phyloP scores from a whole-genome alignment of 2,113 vertebrate genomes.

The Podarcis raffonei region DNA sequence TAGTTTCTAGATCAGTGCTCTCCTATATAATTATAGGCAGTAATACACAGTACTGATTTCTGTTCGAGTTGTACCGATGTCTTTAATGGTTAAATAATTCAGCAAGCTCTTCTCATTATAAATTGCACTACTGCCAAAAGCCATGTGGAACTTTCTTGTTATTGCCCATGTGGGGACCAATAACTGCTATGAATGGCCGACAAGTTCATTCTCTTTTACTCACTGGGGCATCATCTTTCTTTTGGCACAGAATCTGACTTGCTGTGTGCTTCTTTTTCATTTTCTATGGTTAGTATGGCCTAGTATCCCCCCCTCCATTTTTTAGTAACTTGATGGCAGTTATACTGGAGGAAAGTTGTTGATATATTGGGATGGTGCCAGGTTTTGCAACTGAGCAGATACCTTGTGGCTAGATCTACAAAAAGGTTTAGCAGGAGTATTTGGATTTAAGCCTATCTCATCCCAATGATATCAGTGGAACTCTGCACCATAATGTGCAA shows the following conservation, averaged over 20 bases:
- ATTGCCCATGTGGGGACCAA: conserved; percentile 34
- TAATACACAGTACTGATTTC: conserved; percentile 19
- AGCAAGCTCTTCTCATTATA: conserved; percentile 28
- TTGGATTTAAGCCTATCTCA: background rate
- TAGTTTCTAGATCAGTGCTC: conserved; percentile 3
- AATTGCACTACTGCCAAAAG: conserved; percentile 33
- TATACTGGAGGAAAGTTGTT: conserved; percentile 43
- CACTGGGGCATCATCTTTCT: conserved; percentile 60
- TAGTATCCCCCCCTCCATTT: conserved; percentile 36
- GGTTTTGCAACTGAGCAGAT: conserved; percentile 22
- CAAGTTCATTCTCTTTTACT: conserved; percentile 54
- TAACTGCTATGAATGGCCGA: conserved; percentile 34
- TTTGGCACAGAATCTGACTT: conserved; percentile 57
- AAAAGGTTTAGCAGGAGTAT: background rate
- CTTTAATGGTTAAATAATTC: conserved; percentile 52
- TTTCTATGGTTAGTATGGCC: conserved; percentile 68
- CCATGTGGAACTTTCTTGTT: conserved; percentile 37
- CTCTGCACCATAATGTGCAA: background rate
- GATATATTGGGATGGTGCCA: conserved; percentile 47
- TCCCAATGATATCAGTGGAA: background rate
- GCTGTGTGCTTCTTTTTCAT: conserved; percentile 50
- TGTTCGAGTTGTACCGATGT: conserved; percentile 28
- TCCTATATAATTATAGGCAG: conserved; percentile 33
- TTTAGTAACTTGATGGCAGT: conserved; percentile 42
- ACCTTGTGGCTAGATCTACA: background rate